Evolutionary conservation across 2,797 vertebrate species (phyloP), one percentile per base, ranked within the genome.

Genomic region (Odontamblyopus lacepedii): DNA sequence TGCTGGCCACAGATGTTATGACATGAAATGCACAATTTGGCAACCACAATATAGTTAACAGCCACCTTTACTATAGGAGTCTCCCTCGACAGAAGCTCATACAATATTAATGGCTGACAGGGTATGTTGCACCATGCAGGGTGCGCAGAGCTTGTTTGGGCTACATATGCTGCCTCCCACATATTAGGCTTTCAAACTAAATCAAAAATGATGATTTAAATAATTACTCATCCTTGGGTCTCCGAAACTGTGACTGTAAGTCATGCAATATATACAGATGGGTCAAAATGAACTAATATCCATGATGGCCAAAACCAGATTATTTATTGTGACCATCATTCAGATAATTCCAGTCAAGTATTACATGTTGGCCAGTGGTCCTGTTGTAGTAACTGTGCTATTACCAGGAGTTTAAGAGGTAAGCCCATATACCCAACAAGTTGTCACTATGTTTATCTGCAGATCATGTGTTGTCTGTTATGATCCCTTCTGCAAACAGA

Each of bases 61-160:
- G 57, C 27, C 32, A 63, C 18, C 61, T 63, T 63, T 9, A 63
- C 30, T 38, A 38, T 63, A 32, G 16, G 30, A 38, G n/a, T n/a
- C 32, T 35, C 4, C 11, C 18, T 35, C 4, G 5, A n/a, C 61
- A 35, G 35, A 61, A 38, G 9, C 32, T n/a, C 61, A 63, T 63
- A 35, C 32, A 63, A 63, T 63, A 63, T 63, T 63, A 63, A 63
- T 63, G 18, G 19, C 61, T 38, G 61, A 38, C 61, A 38, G 61
- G 35, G 29, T 61, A 12, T 61, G 61, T 63, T 63, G 61, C 61
- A 63, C 61, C 30, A 63, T 63, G 61, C 61, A 63, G 61, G 61
- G n/a, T 63, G 61, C 32, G 60, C 32, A 38, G 30, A 38, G 61
- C 30, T 38, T 63, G 61, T 63, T 38, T 63, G 61, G 9, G 30